Evolutionary conservation across 1,140 invertebrate genomes (phyloP).

Genomic region (Samia ricini): DNA sequence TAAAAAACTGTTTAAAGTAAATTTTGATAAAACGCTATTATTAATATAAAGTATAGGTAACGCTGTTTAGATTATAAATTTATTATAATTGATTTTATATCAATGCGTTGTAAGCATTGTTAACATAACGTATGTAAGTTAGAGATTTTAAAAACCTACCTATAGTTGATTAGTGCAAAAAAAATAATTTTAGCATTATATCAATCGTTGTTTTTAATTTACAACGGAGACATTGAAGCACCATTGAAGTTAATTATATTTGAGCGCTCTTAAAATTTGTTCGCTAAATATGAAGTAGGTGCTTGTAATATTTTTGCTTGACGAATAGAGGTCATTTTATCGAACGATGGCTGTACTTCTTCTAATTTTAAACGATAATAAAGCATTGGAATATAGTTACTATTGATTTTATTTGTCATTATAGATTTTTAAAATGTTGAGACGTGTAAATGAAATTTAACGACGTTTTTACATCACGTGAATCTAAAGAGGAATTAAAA

Average conservation of each 20-base stretch:
- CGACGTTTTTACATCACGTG: too few species aligned
- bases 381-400: neutral
- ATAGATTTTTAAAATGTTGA: too few species aligned
- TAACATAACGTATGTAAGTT: too few species aligned
- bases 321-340: neutral
- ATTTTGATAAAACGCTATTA: too few species aligned
- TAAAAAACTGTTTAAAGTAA: too few species aligned
- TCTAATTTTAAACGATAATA: neutral
- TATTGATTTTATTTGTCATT: neutral
- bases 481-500: too few species aligned
- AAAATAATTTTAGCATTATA: neutral
- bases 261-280: slow-evolving; percentile 6
- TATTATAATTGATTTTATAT: too few species aligned
- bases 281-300: slow-evolving; percentile 4
- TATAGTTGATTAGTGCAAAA: neutral
- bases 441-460: too few species aligned
- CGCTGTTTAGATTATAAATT: too few species aligned
- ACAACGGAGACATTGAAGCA: neutral
- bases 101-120: too few species aligned
- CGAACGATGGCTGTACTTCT: neutral
- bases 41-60: too few species aligned
- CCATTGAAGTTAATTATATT: slow-evolving; percentile 9
- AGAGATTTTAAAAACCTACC: too few species aligned
- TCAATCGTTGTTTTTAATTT: neutral
- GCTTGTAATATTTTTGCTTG: slow-evolving; percentile 8